Percentiles rank a stretch among this genome's conserved stretches.
Evolutionary conservation across 2,113 vertebrate species (phyloP).

Genomic region (Nyctibius bracteatus): DNA sequence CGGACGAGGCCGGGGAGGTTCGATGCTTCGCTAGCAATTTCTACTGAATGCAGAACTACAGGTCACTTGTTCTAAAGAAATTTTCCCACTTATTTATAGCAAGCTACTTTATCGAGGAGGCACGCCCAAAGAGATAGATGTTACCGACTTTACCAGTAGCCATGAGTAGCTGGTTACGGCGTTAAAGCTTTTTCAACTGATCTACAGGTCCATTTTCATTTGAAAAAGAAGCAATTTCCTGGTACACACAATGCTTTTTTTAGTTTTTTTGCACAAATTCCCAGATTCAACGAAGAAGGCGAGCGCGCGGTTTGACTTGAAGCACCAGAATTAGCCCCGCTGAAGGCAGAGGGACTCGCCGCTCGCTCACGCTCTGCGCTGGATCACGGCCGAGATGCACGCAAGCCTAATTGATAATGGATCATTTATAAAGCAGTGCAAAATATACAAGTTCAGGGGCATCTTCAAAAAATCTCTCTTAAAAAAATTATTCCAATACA

Average conservation of each 20-base stretch:
- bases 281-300: neutral
- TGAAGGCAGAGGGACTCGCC: neutral
- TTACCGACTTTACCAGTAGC: conserved; percentile 68
- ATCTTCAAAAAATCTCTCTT: conserved; percentile 75
- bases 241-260: conserved; percentile 55
- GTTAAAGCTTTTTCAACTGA: conserved; percentile 72
- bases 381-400: conserved; percentile 66
- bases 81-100: conserved; percentile 30
- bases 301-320: neutral
- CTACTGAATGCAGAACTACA: conserved; percentile 48
- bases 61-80: conserved; percentile 37
- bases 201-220: conserved; percentile 69
- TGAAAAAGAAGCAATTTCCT: conserved; percentile 73
- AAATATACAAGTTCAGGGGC: conserved; percentile 76
- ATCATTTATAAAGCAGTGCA: conserved; percentile 78
- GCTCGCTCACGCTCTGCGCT: neutral
- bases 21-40: conserved; percentile 22
- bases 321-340: conserved; percentile 31
- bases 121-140: conserved; percentile 55
- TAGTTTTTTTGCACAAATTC: conserved; percentile 12
- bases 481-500: conserved; percentile 79
- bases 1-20: neutral
- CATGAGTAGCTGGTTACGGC: conserved; percentile 70
- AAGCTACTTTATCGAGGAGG: conserved; percentile 64
- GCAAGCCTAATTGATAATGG: conserved; percentile 68